phyloP scores from a whole-genome alignment of 2,888 invertebrate genomes.

The Euzetes globulus region DNA sequence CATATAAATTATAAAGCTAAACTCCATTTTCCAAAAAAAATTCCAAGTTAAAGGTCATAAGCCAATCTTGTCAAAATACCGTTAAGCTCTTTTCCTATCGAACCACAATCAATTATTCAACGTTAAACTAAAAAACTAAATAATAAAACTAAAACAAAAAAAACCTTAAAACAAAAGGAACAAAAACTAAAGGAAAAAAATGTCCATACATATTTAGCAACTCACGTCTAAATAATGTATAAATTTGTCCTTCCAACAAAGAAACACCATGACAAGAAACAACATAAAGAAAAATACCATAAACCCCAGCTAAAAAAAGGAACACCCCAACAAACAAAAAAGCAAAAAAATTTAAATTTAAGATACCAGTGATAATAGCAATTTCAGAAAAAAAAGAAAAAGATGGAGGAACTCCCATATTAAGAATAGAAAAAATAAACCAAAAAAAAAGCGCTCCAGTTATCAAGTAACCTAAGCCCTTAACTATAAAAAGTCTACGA shows the following conservation, averaged over 20 bases:
- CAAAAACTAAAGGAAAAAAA: neutral
- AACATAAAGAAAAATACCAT: constrained; percentile 19
- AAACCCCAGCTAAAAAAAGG: constrained; percentile 23
- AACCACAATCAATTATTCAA: constrained; percentile 9
- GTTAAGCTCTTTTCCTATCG: neutral
- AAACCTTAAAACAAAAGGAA: neutral
- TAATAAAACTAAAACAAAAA: neutral
- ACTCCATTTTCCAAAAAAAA: no score
- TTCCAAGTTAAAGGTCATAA: no score
- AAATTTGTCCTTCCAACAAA: neutral
- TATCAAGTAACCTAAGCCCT: neutral
- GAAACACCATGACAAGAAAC: neutral
- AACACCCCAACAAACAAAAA: neutral
- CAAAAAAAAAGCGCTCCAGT: neutral
- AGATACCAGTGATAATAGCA: constrained; percentile 5
- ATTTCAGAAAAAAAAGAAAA: constrained; percentile 31
- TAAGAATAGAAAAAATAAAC: constrained; percentile 15
- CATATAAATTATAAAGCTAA: neutral
- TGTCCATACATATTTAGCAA: neutral
- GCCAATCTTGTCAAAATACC: neutral
- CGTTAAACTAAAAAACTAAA: neutral
- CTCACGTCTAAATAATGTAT: constrained; percentile 1
- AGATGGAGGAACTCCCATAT: constrained; percentile 13
- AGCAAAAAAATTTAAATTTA: neutral
- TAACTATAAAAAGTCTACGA: neutral